Evolutionary conservation across 2,113 vertebrate species (phyloP), one percentile per base, ranked within the genome.

Genomic region (Cromileptes altivelis): DNA sequence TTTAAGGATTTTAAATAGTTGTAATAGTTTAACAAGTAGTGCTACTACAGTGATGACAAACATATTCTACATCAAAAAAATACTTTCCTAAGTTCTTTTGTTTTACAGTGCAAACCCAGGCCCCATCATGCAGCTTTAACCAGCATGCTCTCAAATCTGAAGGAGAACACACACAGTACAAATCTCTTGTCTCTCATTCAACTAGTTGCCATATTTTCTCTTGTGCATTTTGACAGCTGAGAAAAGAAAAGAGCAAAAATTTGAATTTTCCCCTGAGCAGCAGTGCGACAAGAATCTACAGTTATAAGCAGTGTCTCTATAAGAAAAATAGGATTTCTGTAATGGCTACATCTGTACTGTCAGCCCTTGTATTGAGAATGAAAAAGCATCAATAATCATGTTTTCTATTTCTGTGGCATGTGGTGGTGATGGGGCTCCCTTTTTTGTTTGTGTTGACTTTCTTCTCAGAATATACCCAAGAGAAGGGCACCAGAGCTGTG

Each of bases 381-480:
- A 85, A 87, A 88, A 76, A 30, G 62, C 83, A 81, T 90, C 75
- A 85, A 80, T 88, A 89, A 88, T 87, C 63, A 70, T 81, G 70
- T 87, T 81, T 72, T 85, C 55, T 77, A 55, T 90, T 84, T 73
- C 40, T n/a, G 68, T 81, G 63, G 45, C 11, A 0, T 81, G 62
- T 50, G n/a, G 10, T 37, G 30, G 13, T 0, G 67, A 33, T 37
- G 10, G 4, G n/a, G 52, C 21, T 57, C 9, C 5, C 19, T 37
- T 21, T 65, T 75, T 50, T 33, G 18, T 77, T 65, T 72, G 25
- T 68, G 21, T 74, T 60, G 23, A 71, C 61, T 75, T 9, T 70
- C 52, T 75, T 56, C 50, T 70, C 58, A 67, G 61, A 76, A 56
- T 47, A 47, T 37, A 78, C 78, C 64, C 85, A 2, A 17, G 82